A percentile compares a stretch with the other conserved stretches of the same genome.
phyloP scores from a whole-genome alignment of 2,113 vertebrate species.

The Naja naja region DNA sequence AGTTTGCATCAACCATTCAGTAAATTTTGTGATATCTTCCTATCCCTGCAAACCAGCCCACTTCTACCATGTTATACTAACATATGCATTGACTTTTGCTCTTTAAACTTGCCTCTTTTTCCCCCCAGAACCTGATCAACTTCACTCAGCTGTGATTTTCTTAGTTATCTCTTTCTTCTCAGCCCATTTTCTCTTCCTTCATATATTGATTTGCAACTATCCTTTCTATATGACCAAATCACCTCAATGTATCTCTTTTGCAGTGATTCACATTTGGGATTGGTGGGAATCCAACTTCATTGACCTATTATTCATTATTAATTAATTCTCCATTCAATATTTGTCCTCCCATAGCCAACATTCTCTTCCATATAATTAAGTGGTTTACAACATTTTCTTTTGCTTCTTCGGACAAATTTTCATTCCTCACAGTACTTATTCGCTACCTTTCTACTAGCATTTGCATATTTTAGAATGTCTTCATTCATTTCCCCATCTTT shows the following conservation, averaged over 20 bases:
- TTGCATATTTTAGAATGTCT: not conserved
- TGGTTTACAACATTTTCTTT: not conserved
- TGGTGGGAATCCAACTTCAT: not conserved
- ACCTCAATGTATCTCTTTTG: not conserved
- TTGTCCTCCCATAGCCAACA: not conserved
- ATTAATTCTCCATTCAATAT: not conserved
- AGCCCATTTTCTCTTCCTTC: not conserved
- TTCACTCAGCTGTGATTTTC: not conserved
- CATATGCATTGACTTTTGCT: not conserved
- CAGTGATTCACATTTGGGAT: not conserved
- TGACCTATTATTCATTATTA: not conserved
- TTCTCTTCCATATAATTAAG: not conserved
- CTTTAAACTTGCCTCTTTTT: not conserved
- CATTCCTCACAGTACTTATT: not conserved
- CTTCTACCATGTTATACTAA: not conserved
- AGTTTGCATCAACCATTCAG: not conserved
- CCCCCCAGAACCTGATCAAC: not conserved
- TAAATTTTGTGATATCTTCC: not conserved
- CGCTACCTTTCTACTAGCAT: not conserved
- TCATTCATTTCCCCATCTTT: not conserved
- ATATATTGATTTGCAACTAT: not conserved
- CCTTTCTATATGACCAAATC: not conserved
- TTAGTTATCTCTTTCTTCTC: not conserved
- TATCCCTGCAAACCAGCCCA: not conserved
- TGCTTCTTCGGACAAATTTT: not conserved